Evolutionary conservation across 2,888 invertebrate species (phyloP).

Genomic region (Alentia gelatinosa): DNA sequence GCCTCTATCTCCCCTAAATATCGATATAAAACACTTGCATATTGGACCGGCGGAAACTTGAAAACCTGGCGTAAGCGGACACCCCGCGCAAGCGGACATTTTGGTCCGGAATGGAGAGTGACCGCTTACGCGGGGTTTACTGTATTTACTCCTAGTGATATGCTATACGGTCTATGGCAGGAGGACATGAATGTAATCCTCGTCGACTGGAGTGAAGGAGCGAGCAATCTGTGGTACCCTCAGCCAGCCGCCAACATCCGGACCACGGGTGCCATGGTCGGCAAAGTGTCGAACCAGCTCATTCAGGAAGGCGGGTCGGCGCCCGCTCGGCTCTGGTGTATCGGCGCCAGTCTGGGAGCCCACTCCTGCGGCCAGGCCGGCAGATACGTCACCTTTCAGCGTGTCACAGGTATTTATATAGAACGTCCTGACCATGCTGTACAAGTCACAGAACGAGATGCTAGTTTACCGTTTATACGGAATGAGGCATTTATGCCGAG

Average conservation of each 20-base stretch:
- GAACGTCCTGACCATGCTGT: too few species aligned
- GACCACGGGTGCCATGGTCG: not conserved
- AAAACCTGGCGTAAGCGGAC: too few species aligned
- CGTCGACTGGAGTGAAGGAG: not conserved
- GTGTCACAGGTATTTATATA: slow-evolving; percentile 23
- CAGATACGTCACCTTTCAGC: not conserved
- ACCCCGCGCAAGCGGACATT: too few species aligned
- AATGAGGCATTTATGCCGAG: too few species aligned
- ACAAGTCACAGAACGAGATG: too few species aligned
- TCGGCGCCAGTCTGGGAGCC: not conserved
- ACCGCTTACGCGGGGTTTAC: too few species aligned
- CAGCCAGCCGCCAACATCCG: slow-evolving; percentile 3
- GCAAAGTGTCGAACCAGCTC: not conserved
- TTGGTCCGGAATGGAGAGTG: too few species aligned
- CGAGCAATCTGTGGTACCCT: not conserved
- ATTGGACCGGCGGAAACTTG: too few species aligned
- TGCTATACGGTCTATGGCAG: not conserved
- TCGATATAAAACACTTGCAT: too few species aligned
- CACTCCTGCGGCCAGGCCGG: slow-evolving; percentile 31
- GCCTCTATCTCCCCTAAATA: too few species aligned
- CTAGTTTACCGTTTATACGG: too few species aligned
- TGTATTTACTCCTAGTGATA: too few species aligned
- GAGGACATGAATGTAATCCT: slow-evolving; percentile 4
- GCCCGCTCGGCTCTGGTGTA: not conserved
- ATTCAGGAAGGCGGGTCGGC: not conserved